Conservation (phyloP, 2,888 invertebrate genomes). For the Torymus texanus region DNA sequence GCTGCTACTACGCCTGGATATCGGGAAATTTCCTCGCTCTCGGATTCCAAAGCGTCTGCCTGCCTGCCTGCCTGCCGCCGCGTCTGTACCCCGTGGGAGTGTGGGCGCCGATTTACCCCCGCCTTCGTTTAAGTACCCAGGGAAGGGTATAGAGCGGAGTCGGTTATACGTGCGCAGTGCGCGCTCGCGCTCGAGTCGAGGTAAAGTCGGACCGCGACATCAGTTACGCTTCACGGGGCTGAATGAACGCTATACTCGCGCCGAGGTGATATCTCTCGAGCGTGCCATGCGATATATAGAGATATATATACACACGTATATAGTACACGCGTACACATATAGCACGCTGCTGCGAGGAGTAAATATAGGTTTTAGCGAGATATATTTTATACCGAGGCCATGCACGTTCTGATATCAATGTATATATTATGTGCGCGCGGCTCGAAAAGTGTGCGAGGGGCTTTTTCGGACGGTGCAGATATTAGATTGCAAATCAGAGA, state of each 20-base stretch:
- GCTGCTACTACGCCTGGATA: not conserved
- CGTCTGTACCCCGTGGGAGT: conserved; percentile 2
- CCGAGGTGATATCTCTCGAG: not conserved
- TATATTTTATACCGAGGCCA: not conserved
- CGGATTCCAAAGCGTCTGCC: not conserved
- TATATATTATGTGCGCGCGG: not conserved
- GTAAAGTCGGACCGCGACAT: conserved; percentile 31
- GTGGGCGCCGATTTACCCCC: not conserved
- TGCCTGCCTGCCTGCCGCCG: no score
- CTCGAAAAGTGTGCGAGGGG: not conserved
- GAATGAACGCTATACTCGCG: not conserved
- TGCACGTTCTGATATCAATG: not conserved
- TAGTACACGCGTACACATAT: no score
- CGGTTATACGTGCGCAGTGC: not conserved
- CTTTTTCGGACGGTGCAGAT: not conserved
- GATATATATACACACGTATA: no score
- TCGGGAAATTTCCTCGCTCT: conserved; percentile 26
- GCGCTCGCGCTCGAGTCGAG: conserved; percentile 3
- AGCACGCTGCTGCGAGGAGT: not conserved
- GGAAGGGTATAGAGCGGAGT: not conserved
- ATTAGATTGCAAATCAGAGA: no score
- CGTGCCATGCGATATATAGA: no score
- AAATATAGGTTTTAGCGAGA: conserved; percentile 27
- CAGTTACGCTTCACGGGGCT: conserved; percentile 28
- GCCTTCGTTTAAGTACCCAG: conserved; percentile 15